phyloP scores from a whole-genome alignment of 2,888 invertebrate genomes.

The Dryadula phaetusa region DNA sequence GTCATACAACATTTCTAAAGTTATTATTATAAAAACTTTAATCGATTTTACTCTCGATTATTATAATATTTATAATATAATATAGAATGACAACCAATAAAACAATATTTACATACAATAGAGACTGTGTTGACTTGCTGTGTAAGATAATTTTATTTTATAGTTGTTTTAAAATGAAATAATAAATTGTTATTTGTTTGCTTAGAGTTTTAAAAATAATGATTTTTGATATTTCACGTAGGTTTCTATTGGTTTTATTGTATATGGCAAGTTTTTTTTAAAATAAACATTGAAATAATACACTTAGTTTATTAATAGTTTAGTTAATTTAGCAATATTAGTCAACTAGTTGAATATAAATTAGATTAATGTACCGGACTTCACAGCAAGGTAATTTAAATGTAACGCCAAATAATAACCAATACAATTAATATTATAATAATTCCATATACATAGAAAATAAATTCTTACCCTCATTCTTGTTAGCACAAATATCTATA shows the following conservation, averaged over 20 bases:
- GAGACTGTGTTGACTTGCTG: slow-evolving; percentile 16
- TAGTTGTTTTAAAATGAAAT: background rate
- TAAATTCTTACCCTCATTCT: slow-evolving; percentile 7
- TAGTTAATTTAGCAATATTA: background rate
- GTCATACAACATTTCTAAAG: slow-evolving; percentile 17
- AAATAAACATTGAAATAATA: background rate
- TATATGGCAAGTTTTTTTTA: no score
- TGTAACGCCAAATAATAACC: slow-evolving; percentile 42
- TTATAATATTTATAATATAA: slow-evolving; percentile 19
- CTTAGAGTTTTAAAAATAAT: background rate
- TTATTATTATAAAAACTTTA: slow-evolving; percentile 13
- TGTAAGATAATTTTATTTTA: background rate
- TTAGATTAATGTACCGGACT: slow-evolving; percentile 6
- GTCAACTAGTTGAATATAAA: background rate
- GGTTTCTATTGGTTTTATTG: no score
- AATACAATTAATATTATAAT: slow-evolving; percentile 36
- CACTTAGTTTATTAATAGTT: background rate
- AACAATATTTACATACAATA: slow-evolving; percentile 23
- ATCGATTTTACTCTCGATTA: background rate
- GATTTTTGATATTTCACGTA: background rate
- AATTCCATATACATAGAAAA: slow-evolving; percentile 12
- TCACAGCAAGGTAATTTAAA: slow-evolving; percentile 24
- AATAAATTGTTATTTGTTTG: background rate
- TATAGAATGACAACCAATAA: slow-evolving; percentile 19
- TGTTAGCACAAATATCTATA: slow-evolving; percentile 29